phyloP scores from a whole-genome alignment of 2,888 invertebrate genomes.

The Caenorhabditis sp. region DNA sequence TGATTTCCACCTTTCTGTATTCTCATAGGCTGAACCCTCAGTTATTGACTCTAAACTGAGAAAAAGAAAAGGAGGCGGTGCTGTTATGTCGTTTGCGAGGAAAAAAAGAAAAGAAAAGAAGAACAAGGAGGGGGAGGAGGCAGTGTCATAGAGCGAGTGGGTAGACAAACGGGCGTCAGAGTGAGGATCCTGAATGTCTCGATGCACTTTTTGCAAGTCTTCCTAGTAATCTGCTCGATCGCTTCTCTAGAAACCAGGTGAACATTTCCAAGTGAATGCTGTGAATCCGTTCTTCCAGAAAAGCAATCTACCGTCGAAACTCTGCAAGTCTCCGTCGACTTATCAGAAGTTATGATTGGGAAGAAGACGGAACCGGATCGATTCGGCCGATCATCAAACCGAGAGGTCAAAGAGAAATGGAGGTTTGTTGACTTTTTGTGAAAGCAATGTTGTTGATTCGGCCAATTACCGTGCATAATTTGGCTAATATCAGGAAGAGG shows the following conservation, averaged over 20 bases:
- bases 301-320: constrained; percentile 77
- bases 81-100: constrained; percentile 3
- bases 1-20: no score
- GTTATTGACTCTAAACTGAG: no score
- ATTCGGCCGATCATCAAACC: constrained; percentile 76
- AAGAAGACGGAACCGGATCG: constrained; percentile 79
- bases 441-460: no score
- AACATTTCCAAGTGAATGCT: not conserved
- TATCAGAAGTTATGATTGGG: constrained; percentile 82
- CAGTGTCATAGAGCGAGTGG: constrained; percentile 1
- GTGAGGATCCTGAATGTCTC: not conserved
- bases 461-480: not conserved
- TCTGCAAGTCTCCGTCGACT: constrained; percentile 79
- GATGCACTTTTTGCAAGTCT: not conserved
- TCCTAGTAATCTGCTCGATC: not conserved
- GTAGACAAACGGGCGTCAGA: not conserved
- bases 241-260: not conserved
- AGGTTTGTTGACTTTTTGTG: not conserved
- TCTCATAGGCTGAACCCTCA: no score
- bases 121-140: not conserved
- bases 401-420: not conserved
- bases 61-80: constrained; percentile 1
- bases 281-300: constrained; percentile 51
- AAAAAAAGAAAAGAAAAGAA: not conserved
- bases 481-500: constrained; percentile 56